phyloP scores from a whole-genome alignment of 2,797 vertebrate species.

The Leucoraja ocellata region DNA sequence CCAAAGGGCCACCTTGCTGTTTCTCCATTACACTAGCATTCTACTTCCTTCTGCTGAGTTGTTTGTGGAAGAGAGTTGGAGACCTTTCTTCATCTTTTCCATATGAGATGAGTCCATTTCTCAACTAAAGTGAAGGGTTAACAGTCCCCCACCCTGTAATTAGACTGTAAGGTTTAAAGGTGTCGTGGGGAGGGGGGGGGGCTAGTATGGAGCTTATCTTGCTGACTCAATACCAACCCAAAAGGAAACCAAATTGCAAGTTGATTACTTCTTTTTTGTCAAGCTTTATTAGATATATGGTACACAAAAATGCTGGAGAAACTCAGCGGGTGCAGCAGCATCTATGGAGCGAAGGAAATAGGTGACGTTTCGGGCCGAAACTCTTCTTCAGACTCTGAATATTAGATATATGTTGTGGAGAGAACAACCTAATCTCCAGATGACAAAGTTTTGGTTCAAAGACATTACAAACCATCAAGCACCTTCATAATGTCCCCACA shows the following conservation, averaged over 20 bases:
- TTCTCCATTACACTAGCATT: not conserved
- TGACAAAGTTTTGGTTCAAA: not conserved
- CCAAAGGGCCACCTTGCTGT: too few relatives aligned
- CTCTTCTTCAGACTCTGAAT: too few relatives aligned
- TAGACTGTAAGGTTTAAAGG: not conserved
- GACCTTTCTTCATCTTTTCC: not conserved
- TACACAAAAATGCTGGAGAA: too few relatives aligned
- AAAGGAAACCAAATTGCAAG: not conserved
- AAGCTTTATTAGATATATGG: conserved; percentile 9
- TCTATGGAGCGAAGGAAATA: too few relatives aligned
- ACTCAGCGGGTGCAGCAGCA: too few relatives aligned
- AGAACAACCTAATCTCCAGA: conserved; percentile 32
- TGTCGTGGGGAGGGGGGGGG: too few relatives aligned
- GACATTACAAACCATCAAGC: not conserved
- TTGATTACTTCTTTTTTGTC: conserved; percentile 13
- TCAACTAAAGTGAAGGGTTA: not conserved
- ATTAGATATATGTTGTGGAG: not conserved
- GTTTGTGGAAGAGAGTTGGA: not conserved
- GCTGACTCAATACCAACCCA: not conserved
- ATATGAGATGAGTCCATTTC: not conserved
- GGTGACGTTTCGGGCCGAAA: too few relatives aligned
- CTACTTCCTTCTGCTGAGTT: not conserved
- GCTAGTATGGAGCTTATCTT: not conserved
- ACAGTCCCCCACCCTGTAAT: not conserved
- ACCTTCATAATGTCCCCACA: not conserved